Base-by-base conservation (phyloP, 1,140 invertebrate genomes). In the Zaprionus capensis region DNA sequence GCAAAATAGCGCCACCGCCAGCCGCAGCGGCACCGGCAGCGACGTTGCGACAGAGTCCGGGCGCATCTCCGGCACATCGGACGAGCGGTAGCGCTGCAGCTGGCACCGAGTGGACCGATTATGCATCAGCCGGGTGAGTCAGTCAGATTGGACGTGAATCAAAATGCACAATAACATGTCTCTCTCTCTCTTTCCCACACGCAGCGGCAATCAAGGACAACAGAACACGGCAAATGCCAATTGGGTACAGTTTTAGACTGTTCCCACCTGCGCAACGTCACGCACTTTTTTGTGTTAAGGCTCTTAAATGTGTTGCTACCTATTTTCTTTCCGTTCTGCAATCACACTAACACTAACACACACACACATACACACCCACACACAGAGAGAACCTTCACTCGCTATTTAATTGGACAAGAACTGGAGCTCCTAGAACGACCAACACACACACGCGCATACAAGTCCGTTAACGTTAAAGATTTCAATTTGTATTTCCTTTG, bases 1-100 rank as follows among this genome's bases (percentile, higher is more conserved):
- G 95, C 24, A 94, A 95, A 36, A 94, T 97, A 64, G 94, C 98
- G 34, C 97, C 97, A 67, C 98, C 98, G 51, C 97, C 97, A 34
- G 97, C 97, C 31, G 96, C 97, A 22, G 95, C 96, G 26, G 94
- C 95, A 5, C 93, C 94, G 34, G 93, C 94, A 36, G 96, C 96
- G 44, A 77, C 82, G 94, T 95, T 17, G 57, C 78, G 91, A 31
- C 82, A 90, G 56, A 95, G 95, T 73, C 95, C 95, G 44, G 95
- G 95, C 15, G 95, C 95, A 0, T 96, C 96, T 38, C 96, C 96
- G 17, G 95, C 95, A 55, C 96, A 96, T 83, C 95, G 94, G 75
- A 93, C 94, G 51, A 93, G 94, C 68, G 87, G 92, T 78, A 65
- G 69, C 53, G 93, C 94, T 46, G 41, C n/a, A 41, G 77, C 93